A percentile compares a stretch with the other conserved stretches of the same genome.
These are phyloP conservation scores for Eulithis prunata DNA, from an alignment of 2,888 invertebrate species.

Conservation along the genomic window DNA sequence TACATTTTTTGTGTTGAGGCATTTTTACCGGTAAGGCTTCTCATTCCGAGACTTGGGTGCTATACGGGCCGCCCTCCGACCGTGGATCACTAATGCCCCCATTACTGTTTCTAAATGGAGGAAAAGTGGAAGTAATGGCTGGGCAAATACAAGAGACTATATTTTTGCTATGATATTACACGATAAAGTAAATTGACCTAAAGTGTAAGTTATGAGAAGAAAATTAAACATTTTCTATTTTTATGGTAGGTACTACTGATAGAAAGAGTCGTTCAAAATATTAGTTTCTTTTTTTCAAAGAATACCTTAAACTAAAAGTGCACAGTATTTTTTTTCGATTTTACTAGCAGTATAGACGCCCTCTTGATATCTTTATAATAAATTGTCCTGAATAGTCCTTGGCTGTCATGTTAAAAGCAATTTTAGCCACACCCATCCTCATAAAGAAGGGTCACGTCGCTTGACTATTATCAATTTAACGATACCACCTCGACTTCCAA, in stretches of 20 bases:
- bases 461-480: conserved; percentile 40
- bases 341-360: no score
- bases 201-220: background rate
- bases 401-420: conserved; percentile 28
- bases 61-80: conserved; percentile 12
- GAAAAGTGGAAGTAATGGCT: conserved; percentile 13
- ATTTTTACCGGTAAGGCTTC: conserved; percentile 30
- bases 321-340: no score
- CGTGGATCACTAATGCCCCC: conserved; percentile 25
- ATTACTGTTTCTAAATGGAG: conserved; percentile 28
- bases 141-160: background rate
- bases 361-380: no score
- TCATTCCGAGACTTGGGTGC: conserved; percentile 16
- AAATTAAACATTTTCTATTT: no score
- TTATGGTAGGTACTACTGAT: no score
- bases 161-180: conserved; percentile 13
- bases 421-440: conserved; percentile 39
- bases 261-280: no score
- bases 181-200: conserved; percentile 1
- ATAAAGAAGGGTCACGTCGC: conserved; percentile 39
- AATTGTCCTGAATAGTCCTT: background rate
- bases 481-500: conserved; percentile 27
- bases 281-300: no score
- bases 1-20: conserved; percentile 23
- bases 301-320: no score